These are phyloP conservation scores for Drosophila cognata DNA, from an alignment of 2,888 invertebrate species.

Conservation along the genomic window DNA sequence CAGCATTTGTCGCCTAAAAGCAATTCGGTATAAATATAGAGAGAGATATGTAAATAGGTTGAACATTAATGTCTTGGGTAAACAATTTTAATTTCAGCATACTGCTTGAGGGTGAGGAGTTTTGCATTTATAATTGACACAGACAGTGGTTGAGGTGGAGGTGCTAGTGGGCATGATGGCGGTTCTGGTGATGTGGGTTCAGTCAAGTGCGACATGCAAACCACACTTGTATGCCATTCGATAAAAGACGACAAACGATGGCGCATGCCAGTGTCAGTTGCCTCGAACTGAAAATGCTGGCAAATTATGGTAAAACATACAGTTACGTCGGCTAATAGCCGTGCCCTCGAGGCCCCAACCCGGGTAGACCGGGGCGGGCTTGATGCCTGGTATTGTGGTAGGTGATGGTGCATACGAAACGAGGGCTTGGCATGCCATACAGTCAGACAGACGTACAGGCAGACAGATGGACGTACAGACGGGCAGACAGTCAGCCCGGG, in stretches of 20 bases:
- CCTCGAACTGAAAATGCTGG: slow-evolving; percentile 60
- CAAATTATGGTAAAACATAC: slow-evolving; percentile 78
- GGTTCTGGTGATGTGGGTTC: slow-evolving; percentile 7
- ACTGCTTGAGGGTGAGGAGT: slow-evolving; percentile 39
- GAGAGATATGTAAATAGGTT: slow-evolving; percentile 31
- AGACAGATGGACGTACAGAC: slow-evolving; percentile 17
- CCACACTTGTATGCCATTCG: slow-evolving; percentile 59
- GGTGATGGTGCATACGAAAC: slow-evolving; percentile 63
- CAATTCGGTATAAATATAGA: slow-evolving; percentile 48
- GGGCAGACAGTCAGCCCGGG: slow-evolving; percentile 2
- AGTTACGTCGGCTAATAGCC: slow-evolving; percentile 57
- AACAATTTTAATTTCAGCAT: slow-evolving; percentile 74
- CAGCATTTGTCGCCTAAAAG: slow-evolving; percentile 70
- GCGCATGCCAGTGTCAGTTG: slow-evolving; percentile 56
- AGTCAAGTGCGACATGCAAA: slow-evolving; percentile 59
- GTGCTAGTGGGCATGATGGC: background rate
- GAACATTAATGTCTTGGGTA: slow-evolving; percentile 75
- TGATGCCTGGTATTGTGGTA: slow-evolving; percentile 31
- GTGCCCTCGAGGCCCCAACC: slow-evolving; percentile 19
- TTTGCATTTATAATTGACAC: slow-evolving; percentile 64
- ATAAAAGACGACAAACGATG: slow-evolving; percentile 74
- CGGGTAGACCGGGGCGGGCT: slow-evolving; percentile 1
- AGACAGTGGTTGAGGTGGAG: slow-evolving; percentile 8
- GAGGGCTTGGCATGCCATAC: slow-evolving; percentile 68
- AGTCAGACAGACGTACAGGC: slow-evolving; percentile 28